Conservation (phyloP, 1,140 invertebrate genomes). For the Bilobella aurantiaca region DNA sequence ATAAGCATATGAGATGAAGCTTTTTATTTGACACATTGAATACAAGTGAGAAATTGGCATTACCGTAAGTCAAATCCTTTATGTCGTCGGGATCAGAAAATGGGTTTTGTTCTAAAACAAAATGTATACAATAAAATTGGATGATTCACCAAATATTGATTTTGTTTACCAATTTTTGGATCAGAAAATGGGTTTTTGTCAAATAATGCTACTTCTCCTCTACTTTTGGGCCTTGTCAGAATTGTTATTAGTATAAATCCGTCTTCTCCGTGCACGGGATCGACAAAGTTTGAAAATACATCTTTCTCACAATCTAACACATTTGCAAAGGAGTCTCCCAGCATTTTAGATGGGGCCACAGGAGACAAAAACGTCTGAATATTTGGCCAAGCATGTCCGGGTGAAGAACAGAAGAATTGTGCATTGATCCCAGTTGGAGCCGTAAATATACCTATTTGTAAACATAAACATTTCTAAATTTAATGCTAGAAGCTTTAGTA, state of each 20-base stretch:
- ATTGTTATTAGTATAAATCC: constrained; percentile 14
- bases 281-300: constrained; percentile 10
- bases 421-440: not conserved
- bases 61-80: not conserved
- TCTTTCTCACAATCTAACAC: constrained; percentile 11
- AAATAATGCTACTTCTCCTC: constrained; percentile 21
- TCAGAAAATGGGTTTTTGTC: constrained; percentile 17
- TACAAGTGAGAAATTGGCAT: too few relatives aligned
- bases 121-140: constrained; percentile 15
- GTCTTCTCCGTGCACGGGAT: constrained; percentile 11
- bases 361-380: not conserved
- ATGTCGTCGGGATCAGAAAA: not conserved
- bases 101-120: not conserved
- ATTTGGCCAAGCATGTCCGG: not conserved
- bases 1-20: not conserved
- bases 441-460: not conserved
- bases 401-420: not conserved
- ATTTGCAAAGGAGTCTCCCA: not conserved
- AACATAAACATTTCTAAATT: too few relatives aligned
- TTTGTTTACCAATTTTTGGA: constrained; percentile 26
- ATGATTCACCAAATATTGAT: constrained; percentile 27
- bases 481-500: not conserved
- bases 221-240: constrained; percentile 25
- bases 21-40: not conserved
- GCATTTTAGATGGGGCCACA: not conserved